Evolutionary conservation across 2,888 invertebrate genomes (phyloP).

Genomic region (Hirudinaria manillensis): DNA sequence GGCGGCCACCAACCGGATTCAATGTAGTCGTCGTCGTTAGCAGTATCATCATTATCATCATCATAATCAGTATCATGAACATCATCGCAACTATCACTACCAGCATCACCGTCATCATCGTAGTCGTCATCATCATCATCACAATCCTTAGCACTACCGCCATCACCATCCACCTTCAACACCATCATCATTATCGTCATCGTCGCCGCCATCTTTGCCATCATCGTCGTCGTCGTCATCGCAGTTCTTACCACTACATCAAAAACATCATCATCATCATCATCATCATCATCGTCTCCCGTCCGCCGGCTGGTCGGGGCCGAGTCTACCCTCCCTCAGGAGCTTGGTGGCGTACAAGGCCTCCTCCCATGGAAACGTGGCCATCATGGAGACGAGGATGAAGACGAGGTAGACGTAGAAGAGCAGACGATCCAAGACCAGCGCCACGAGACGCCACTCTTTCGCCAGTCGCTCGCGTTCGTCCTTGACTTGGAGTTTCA

Average conservation of each 20-base stretch:
- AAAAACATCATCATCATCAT: conserved; percentile 20
- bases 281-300: conserved; percentile 28
- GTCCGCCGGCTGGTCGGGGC: not conserved
- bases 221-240: conserved; percentile 20
- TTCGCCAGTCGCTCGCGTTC: conserved; percentile 45
- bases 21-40: not conserved
- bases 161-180: conserved; percentile 1
- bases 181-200: conserved; percentile 18
- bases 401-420: conserved; percentile 50
- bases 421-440: conserved; percentile 51
- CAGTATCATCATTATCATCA: not conserved
- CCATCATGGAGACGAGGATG: conserved; percentile 47
- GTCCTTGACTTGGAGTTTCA: conserved; percentile 45
- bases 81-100: not conserved
- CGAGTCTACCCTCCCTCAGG: not conserved
- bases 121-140: not conserved
- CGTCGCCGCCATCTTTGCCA: conserved; percentile 1
- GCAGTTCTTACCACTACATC: not conserved
- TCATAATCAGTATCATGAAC: not conserved
- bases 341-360: conserved; percentile 23
- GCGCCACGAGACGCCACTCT: conserved; percentile 51
- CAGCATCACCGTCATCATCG: conserved; percentile 6
- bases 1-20: not conserved
- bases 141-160: not conserved
- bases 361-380: conserved; percentile 45